Evolutionary conservation across 2,113 vertebrate genomes (phyloP).

Genomic region (Orcinus orca): DNA sequence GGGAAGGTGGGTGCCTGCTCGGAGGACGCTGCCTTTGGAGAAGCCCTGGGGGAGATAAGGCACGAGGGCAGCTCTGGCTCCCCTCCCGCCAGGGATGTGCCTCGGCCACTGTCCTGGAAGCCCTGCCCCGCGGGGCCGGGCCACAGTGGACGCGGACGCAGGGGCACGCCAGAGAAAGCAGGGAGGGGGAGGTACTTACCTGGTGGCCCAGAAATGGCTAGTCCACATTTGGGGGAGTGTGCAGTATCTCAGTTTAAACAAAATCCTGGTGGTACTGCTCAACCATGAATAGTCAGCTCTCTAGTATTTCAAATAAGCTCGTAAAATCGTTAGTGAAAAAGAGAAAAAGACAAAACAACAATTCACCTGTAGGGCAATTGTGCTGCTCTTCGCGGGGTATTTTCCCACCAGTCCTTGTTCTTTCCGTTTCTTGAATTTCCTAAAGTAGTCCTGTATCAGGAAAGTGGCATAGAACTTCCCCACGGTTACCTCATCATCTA

Average conservation of each 20-base stretch:
- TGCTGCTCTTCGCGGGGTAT: constrained; percentile 96
- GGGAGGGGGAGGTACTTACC: constrained; percentile 81
- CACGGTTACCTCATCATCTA: constrained; percentile 99
- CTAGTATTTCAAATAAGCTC: constrained; percentile 84
- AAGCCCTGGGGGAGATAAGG: background rate
- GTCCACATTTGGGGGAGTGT: constrained; percentile 73
- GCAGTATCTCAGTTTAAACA: constrained; percentile 81
- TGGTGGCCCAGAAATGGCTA: constrained; percentile 75
- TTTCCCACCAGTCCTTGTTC: constrained; percentile 99
- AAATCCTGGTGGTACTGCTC: constrained; percentile 81
- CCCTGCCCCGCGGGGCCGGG: background rate
- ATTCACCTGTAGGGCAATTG: constrained; percentile 98
- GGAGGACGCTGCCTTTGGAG: constrained; percentile 1
- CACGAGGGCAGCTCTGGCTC: background rate
- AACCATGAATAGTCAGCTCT: constrained; percentile 82
- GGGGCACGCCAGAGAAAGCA: constrained; percentile 47
- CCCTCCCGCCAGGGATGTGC: background rate
- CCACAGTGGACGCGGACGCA: background rate
- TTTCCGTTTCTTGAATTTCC: constrained; percentile 99
- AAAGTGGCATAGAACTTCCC: constrained; percentile 99
- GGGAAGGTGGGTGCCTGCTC: background rate
- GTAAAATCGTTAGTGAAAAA: constrained; percentile 81
- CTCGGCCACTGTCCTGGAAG: background rate
- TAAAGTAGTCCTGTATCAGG: constrained; percentile 99
- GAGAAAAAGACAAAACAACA: constrained; percentile 69